Evolutionary conservation across 1,140 invertebrate species (phyloP).

Genomic region (Diprion similis): DNA sequence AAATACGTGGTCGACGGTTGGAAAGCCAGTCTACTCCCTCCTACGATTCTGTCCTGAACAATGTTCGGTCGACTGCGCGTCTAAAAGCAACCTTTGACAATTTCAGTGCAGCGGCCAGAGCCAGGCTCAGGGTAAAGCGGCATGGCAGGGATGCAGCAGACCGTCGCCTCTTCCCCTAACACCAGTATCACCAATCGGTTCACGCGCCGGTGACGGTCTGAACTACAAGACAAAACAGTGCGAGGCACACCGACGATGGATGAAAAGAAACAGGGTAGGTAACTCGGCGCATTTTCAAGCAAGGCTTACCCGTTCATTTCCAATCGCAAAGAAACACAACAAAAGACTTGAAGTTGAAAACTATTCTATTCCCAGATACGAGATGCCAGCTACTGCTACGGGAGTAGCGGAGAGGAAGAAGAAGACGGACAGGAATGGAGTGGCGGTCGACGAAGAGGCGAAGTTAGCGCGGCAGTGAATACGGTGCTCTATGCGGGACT

Average conservation of each 20-base stretch:
- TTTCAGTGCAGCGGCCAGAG: slow-evolving; percentile 55
- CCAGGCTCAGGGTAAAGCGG: slow-evolving; percentile 76
- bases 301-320: no score
- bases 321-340: neutral
- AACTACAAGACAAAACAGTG: slow-evolving; percentile 70
- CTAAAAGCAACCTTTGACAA: neutral
- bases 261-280: slow-evolving; percentile 82
- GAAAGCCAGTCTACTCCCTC: no score
- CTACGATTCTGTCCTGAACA: no score
- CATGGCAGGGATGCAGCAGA: slow-evolving; percentile 82
- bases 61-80: no score
- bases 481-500: slow-evolving; percentile 85
- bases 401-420: slow-evolving; percentile 70
- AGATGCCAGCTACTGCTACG: slow-evolving; percentile 74
- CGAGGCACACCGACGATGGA: slow-evolving; percentile 77
- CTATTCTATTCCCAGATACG: slow-evolving; percentile 66
- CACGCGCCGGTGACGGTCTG: slow-evolving; percentile 65
- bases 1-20: no score
- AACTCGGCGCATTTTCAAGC: neutral
- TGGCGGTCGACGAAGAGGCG: slow-evolving; percentile 50
- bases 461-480: slow-evolving; percentile 74
- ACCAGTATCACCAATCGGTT: slow-evolving; percentile 49
- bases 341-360: no score
- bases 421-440: slow-evolving; percentile 55
- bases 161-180: slow-evolving; percentile 59